A percentile compares a stretch with the other conserved stretches of the same genome.
These are phyloP conservation scores for Papilio protenor DNA, from an alignment of 2,888 invertebrate genomes.

Conservation along the genomic window DNA sequence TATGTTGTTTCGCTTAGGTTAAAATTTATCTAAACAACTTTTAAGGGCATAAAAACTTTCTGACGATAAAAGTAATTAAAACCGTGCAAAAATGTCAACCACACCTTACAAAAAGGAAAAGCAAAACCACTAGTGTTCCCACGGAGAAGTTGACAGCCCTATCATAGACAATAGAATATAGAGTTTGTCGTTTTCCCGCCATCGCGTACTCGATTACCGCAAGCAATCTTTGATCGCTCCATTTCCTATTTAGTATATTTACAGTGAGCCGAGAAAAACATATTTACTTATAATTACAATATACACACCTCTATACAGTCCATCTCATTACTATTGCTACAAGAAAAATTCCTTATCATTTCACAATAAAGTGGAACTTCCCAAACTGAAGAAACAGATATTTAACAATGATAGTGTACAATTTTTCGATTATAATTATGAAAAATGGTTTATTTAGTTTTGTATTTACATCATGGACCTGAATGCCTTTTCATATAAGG, in stretches of 20 bases:
- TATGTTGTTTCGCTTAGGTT: neutral
- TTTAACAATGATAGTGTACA: conserved; percentile 11
- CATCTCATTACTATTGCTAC: conserved; percentile 58
- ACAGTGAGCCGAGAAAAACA: conserved; percentile 69
- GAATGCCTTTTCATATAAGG: neutral
- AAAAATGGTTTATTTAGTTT: neutral
- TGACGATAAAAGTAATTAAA: neutral
- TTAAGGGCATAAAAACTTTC: neutral
- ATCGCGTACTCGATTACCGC: conserved; percentile 23
- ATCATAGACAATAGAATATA: conserved; percentile 22
- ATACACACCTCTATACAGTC: conserved; percentile 69
- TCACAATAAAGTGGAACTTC: neutral
- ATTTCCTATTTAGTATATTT: conserved; percentile 69
- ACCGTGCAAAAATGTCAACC: neutral
- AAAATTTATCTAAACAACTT: neutral
- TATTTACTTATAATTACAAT: conserved; percentile 58
- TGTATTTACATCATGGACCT: conserved; percentile 34
- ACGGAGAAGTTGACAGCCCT: neutral
- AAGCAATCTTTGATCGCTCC: conserved; percentile 68
- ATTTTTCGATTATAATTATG: conserved; percentile 8
- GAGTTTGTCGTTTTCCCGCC: conserved; percentile 22
- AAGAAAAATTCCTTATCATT: neutral
- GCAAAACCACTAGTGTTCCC: too few relatives aligned
- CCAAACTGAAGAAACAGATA: neutral
- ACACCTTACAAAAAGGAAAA: neutral